Evolutionary conservation across 2,797 vertebrate species (phyloP).

Genomic region (Scleropages formosus): DNA sequence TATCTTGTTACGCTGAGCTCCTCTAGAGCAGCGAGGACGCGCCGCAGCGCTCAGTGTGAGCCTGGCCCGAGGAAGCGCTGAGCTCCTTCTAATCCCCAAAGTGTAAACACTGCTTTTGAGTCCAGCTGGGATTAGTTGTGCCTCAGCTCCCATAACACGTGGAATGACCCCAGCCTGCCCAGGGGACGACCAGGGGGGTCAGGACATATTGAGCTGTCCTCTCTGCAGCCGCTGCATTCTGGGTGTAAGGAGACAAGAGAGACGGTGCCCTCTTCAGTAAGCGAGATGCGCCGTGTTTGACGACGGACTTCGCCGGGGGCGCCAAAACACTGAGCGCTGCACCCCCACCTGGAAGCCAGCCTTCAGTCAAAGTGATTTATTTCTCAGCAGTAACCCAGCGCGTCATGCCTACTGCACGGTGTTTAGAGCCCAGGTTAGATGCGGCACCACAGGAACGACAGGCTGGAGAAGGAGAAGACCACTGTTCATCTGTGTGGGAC

Average conservation of each 20-base stretch:
- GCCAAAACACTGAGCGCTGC: conserved; percentile 11
- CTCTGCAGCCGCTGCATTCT: conserved; percentile 30
- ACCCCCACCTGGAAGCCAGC: background rate
- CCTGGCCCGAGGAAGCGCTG: conserved; percentile 76
- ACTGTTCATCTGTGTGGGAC: no score
- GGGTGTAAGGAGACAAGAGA: background rate
- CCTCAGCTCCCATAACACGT: conserved; percentile 70
- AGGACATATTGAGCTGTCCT: conserved; percentile 65
- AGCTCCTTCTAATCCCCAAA: conserved; percentile 82
- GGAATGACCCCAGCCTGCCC: conserved; percentile 64
- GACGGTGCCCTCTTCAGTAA: conserved; percentile 27
- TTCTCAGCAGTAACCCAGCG: background rate
- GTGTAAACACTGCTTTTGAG: conserved; percentile 84
- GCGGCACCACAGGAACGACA: conserved; percentile 14
- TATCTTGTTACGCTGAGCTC: background rate
- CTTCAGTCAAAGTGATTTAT: background rate
- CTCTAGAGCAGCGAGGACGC: conserved; percentile 12
- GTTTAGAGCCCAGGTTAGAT: background rate
- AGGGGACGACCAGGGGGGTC: conserved; percentile 34
- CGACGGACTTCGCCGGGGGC: conserved; percentile 28
- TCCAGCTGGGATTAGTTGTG: conserved; percentile 82
- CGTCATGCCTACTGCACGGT: conserved; percentile 4
- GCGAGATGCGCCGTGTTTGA: conserved; percentile 46
- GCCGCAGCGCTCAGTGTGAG: conserved; percentile 60
- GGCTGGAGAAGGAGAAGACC: conserved; percentile 31